A percentile compares a stretch with the other conserved stretches of the same genome.
These are phyloP conservation scores for Chrysolina haemoptera DNA, from an alignment of 2,888 invertebrate species.

Conservation along the genomic window DNA sequence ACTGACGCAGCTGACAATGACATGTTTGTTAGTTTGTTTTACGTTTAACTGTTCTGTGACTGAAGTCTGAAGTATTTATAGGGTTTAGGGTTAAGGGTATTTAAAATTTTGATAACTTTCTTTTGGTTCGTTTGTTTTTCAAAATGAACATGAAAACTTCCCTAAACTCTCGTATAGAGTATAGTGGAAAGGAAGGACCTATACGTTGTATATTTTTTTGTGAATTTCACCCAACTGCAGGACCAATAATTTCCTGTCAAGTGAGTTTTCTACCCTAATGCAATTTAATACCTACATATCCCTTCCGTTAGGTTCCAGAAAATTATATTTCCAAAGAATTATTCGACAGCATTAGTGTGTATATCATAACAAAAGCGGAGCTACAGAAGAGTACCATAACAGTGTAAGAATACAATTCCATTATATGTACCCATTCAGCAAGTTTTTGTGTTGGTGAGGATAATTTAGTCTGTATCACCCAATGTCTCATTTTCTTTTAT, in stretches of 20 bases:
- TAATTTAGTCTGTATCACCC: not conserved
- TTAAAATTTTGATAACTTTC: no score
- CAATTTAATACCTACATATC: slow-evolving; percentile 10
- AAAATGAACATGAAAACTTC: slow-evolving; percentile 9
- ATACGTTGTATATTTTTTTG: slow-evolving; percentile 88
- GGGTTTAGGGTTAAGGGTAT: no score
- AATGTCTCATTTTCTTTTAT: no score
- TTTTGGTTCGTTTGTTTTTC: not conserved
- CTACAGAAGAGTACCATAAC: slow-evolving; percentile 92
- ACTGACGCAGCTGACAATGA: no score
- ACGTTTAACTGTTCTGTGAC: no score
- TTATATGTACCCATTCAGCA: not conserved
- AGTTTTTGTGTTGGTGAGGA: no score
- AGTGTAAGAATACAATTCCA: slow-evolving; percentile 77
- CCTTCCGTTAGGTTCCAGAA: slow-evolving; percentile 73
- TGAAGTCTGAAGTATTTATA: no score
- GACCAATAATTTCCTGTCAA: slow-evolving; percentile 89
- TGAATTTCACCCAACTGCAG: slow-evolving; percentile 83
- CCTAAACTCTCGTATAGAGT: slow-evolving; percentile 18
- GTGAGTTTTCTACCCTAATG: slow-evolving; percentile 68
- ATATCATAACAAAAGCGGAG: slow-evolving; percentile 95
- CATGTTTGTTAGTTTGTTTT: no score
- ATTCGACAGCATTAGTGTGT: slow-evolving; percentile 94
- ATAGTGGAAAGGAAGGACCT: slow-evolving; percentile 75
- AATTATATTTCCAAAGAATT: slow-evolving; percentile 93